Conservation (phyloP, 2,797 vertebrate species). For the Sebastes aleutianus region DNA sequence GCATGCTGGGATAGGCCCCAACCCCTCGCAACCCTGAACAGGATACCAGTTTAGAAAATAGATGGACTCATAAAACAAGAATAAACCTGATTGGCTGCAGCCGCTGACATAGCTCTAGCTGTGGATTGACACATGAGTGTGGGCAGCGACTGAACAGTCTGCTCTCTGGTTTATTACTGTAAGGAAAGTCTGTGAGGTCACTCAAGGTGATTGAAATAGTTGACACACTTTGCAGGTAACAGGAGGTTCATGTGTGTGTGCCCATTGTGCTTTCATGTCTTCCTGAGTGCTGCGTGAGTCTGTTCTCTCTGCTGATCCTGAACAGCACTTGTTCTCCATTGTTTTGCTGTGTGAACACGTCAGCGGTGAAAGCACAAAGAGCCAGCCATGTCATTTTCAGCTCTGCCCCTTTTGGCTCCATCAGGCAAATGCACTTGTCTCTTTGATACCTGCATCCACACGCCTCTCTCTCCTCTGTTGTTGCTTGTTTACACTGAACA, state of each 20-base stretch:
- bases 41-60: slow-evolving; percentile 10
- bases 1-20: not conserved
- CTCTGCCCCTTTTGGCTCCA: slow-evolving; percentile 39
- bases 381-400: slow-evolving; percentile 53
- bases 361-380: slow-evolving; percentile 38
- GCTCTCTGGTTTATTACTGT: slow-evolving; percentile 31
- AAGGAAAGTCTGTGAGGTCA: slow-evolving; percentile 24
- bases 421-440: slow-evolving; percentile 30
- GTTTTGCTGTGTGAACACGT: slow-evolving; percentile 21
- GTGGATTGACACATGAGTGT: slow-evolving; percentile 37
- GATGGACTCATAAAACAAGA: slow-evolving; percentile 14
- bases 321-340: slow-evolving; percentile 23
- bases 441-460: slow-evolving; percentile 19
- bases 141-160: slow-evolving; percentile 43
- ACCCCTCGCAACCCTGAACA: not conserved
- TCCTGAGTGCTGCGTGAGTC: slow-evolving; percentile 1
- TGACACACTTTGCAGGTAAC: slow-evolving; percentile 12
- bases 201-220: slow-evolving; percentile 40
- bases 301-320: slow-evolving; percentile 33
- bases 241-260: not conserved
- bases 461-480: slow-evolving; percentile 3
- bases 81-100: slow-evolving; percentile 33
- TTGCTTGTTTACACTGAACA: slow-evolving; percentile 30
- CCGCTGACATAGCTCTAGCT: slow-evolving; percentile 7
- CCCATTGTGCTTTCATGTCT: slow-evolving; percentile 5